Base-by-base conservation (phyloP, 1,140 invertebrate genomes). In the Zaprionus tsacasi region DNA sequence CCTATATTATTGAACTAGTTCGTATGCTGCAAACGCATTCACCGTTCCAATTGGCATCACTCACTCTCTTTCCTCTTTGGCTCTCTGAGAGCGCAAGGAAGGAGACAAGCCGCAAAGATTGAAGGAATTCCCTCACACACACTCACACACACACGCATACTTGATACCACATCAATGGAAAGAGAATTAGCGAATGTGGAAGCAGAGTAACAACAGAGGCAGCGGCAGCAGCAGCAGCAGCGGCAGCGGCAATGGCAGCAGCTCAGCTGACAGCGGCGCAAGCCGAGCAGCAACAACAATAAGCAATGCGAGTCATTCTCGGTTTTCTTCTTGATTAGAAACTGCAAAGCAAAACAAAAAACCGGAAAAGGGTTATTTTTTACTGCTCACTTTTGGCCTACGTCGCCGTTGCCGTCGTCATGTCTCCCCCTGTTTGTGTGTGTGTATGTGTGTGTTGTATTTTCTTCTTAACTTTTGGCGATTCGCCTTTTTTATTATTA, bases 291-390 rank as follows among this genome's bases (percentile, higher is more conserved):
- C 38, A 40, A 52, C 50, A 70, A 73, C 67, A 81, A 69, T n/a
- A 55, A 58, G 64, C 71, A 70, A 52, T 61, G 50, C 54, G 36
- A 55, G 55, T 58, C 59, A 58, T 77, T 83, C 72, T 76, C 8
- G 55, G 54, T 70, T 82, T 83, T 86, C 76, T 77, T 78, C 80
- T 89, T 88, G 83, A 88, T 88, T 88, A 88, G 83, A 88, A 88
- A 89, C 83, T 89, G 83, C 73, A 78, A 88, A 88, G 80, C 83
- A 88, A 88, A 88, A 88, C 83, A 88, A 88, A 87, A 79, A 88
- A 88, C 83, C 83, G 85, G 83, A 88, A 88, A 88, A 88, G 83
- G 83, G 83, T 88, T 88, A 83, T 89, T 88, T 88, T 88, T 89
- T 88, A 88, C 88, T 75, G 81, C 78, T 86, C 81, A 78, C 73